Conservation (phyloP, 1,140 invertebrate species). For the Drosophila asahinai region DNA sequence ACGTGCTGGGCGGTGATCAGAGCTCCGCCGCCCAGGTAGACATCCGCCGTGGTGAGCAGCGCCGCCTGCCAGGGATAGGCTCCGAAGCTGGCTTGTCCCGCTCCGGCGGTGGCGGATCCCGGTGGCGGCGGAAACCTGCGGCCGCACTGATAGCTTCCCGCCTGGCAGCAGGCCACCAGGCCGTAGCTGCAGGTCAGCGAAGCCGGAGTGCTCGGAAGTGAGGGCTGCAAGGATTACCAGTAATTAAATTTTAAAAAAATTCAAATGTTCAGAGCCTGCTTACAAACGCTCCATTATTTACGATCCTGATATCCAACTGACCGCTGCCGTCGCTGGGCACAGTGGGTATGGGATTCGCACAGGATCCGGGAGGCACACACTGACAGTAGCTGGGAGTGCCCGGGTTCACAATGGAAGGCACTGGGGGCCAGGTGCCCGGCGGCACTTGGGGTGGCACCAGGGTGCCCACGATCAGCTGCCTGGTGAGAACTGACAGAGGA, state of each 20-base stretch:
- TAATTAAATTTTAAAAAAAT: too few relatives aligned
- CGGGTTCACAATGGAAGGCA: constrained; percentile 36
- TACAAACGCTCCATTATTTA: constrained; percentile 85
- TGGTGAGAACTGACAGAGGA: constrained; percentile 55
- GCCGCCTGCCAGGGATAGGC: constrained; percentile 85
- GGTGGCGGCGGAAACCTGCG: constrained; percentile 71
- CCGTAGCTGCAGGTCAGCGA: constrained; percentile 66
- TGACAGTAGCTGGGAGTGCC: constrained; percentile 68
- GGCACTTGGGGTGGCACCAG: constrained; percentile 45
- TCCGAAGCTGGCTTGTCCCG: constrained; percentile 76
- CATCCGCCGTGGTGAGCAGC: constrained; percentile 86
- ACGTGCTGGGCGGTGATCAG: constrained; percentile 88
- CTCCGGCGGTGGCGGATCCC: constrained; percentile 41
- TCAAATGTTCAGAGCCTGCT: constrained; percentile 4
- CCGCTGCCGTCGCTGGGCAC: constrained; percentile 85
- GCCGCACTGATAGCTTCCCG: constrained; percentile 79
- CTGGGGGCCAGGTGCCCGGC: constrained; percentile 47
- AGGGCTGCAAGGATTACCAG: constrained; percentile 28
- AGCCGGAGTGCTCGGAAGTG: constrained; percentile 21
- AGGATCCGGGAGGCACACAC: constrained; percentile 75
- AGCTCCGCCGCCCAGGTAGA: constrained; percentile 89
- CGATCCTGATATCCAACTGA: constrained; percentile 88
- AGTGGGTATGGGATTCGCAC: constrained; percentile 69
- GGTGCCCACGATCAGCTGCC: constrained; percentile 77
- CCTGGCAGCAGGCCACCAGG: constrained; percentile 71